Base-by-base conservation (phyloP, 2,797 vertebrate genomes). In the Silurus aristotelis region DNA sequence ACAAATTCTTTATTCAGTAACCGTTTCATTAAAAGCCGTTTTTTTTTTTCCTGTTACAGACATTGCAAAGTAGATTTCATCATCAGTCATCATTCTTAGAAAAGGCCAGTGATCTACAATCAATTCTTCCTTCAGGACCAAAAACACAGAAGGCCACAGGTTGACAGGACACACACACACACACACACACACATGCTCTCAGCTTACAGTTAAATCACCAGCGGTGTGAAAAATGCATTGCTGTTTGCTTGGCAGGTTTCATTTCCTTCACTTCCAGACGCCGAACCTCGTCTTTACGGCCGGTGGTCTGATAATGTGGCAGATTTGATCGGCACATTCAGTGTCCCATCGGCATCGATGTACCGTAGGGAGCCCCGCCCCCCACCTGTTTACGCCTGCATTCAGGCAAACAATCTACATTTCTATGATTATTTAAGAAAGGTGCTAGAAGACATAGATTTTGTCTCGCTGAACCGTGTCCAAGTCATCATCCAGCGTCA, bases 401-500 rank as follows among this genome's bases (percentile, higher is more conserved):
- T 66, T 2, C 61, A 46, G 60, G 86, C 83, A 52, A 75, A 86
- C 80, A 76, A 75, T 25, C 61, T 55, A 25, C 6, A 20, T 67
- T 81, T 80, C 13, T 87, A 61, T 77, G 55, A 77, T 90, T 82
- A 31, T 1, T 25, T n/a, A 19, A 76, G 14, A 85, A 88, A 89
- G 80, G 55, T 86, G 17, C 90, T 96, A 99, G 92, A 99, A 99
- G 84, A 97, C 98, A 0, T 95, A 98, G 92, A 99, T 99, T 94
- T 99, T 99, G 94, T 99, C 97, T 91, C 98, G 96, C 92, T 96
- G 97, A 90, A 98, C 94, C 0, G 92, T 93, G 90, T 99, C 96
- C n/a, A 99, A 94, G 94, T 99, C 98, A 0, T 99, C 98, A 0
- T 99, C 98, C 95, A 99, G 95, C 0, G 96, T 99, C 89, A 99